Evolutionary conservation across 2,797 vertebrate species (phyloP).

Genomic region (Ctenopoma multispine): DNA sequence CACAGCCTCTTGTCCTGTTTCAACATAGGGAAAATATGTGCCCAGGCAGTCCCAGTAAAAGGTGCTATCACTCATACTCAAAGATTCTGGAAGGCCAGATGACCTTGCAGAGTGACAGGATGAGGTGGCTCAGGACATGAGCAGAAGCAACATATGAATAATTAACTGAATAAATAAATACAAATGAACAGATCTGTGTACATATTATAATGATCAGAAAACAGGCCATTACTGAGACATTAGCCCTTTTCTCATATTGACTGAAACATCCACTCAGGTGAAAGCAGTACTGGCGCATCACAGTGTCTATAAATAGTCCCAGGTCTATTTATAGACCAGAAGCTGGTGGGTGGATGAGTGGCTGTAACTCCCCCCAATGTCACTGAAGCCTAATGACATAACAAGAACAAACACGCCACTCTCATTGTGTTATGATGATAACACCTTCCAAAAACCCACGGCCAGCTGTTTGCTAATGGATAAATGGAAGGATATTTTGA

Average conservation of each 20-base stretch:
- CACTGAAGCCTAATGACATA: slow-evolving; percentile 55
- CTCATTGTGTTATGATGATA: slow-evolving; percentile 15
- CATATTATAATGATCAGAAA: not conserved
- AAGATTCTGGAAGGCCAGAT: not conserved
- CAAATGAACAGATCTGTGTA: not conserved
- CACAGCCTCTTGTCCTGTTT: too few species aligned
- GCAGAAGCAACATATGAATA: not conserved
- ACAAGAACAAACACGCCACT: slow-evolving; percentile 34
- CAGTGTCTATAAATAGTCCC: slow-evolving; percentile 69
- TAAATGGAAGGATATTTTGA: slow-evolving; percentile 1
- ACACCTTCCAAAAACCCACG: slow-evolving; percentile 1
- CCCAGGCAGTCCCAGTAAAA: too few species aligned
- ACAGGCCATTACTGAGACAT: slow-evolving; percentile 2
- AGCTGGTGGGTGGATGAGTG: slow-evolving; percentile 52
- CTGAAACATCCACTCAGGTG: slow-evolving; percentile 23
- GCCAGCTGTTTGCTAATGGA: slow-evolving; percentile 4
- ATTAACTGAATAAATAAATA: not conserved
- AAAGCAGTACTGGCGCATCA: slow-evolving; percentile 31
- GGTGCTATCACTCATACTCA: too few species aligned
- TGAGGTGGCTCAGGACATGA: not conserved
- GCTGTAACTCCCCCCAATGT: slow-evolving; percentile 64
- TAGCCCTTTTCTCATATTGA: slow-evolving; percentile 33
- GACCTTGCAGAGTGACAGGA: slow-evolving; percentile 9
- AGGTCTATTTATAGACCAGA: slow-evolving; percentile 71
- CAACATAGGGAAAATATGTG: too few species aligned